A percentile compares a stretch with the other conserved stretches of the same genome.
Evolutionary conservation across 2,888 invertebrate genomes (phyloP).

Genomic region (Ditula angustiorana): DNA sequence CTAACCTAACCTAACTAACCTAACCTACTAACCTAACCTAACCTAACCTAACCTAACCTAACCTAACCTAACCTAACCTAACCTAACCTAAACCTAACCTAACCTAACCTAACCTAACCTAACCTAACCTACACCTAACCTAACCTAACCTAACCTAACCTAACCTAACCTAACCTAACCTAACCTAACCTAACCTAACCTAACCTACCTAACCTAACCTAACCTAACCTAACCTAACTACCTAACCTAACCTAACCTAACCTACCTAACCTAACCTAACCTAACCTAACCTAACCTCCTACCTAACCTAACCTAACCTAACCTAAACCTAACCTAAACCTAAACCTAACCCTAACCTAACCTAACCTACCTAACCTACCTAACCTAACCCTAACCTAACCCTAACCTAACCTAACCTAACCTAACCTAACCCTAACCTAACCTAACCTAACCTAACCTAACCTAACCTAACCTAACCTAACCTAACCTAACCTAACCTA

Average conservation of each 20-base stretch:
- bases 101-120: slow-evolving; percentile 29
- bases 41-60: slow-evolving; percentile 31
- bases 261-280: slow-evolving; percentile 18
- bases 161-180: slow-evolving; percentile 39
- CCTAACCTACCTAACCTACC: slow-evolving; percentile 34
- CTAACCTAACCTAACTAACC: slow-evolving; percentile 32
- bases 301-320: slow-evolving; percentile 27
- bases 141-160: slow-evolving; percentile 39
- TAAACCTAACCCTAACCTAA: slow-evolving; percentile 42
- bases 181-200: slow-evolving; percentile 39
- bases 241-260: slow-evolving; percentile 23
- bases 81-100: slow-evolving; percentile 27
- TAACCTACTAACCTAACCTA: slow-evolving; percentile 28
- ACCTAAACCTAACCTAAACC: slow-evolving; percentile 44
- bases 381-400: slow-evolving; percentile 32
- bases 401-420: slow-evolving; percentile 24
- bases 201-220: slow-evolving; percentile 39
- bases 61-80: background rate
- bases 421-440: slow-evolving; percentile 26
- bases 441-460: slow-evolving; percentile 37
- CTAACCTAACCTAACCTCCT: slow-evolving; percentile 24
- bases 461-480: slow-evolving; percentile 15
- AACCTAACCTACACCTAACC: slow-evolving; percentile 32
- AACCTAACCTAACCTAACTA: slow-evolving; percentile 30
- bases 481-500: slow-evolving; percentile 21